phyloP scores from a whole-genome alignment of 2,888 invertebrate genomes.

The Sylvicola cinctus region DNA sequence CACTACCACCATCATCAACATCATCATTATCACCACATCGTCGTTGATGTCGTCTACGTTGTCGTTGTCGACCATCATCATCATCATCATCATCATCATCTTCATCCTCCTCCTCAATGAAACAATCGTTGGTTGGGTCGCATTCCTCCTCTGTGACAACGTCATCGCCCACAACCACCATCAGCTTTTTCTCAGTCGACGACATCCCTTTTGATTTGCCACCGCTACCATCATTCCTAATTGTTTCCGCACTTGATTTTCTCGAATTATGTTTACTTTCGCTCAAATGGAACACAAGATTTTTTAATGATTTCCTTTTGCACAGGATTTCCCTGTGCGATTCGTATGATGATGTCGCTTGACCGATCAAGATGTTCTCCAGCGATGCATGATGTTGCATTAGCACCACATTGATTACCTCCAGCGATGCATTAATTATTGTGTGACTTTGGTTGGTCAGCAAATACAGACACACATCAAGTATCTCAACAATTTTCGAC shows the following conservation, averaged over 20 bases:
- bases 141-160: background rate
- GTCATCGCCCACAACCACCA: constrained; percentile 9
- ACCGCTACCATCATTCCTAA: constrained; percentile 14
- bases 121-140: background rate
- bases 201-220: constrained; percentile 9
- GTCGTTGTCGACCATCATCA: constrained; percentile 1
- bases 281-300: constrained; percentile 21
- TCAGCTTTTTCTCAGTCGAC: constrained; percentile 9
- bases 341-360: constrained; percentile 14
- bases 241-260: constrained; percentile 10
- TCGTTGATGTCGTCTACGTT: background rate
- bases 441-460: constrained; percentile 60
- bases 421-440: constrained; percentile 70
- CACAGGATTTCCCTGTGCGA: constrained; percentile 24
- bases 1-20: background rate
- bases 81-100: background rate
- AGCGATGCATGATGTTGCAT: constrained; percentile 8
- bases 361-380: constrained; percentile 13
- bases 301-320: constrained; percentile 25
- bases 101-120: constrained; percentile 1
- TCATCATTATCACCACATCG: too few species aligned
- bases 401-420: constrained; percentile 29
- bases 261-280: constrained; percentile 6
- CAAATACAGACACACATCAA: constrained; percentile 54
- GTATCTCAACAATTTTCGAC: constrained; percentile 37